These are phyloP conservation scores for Epicauta chinensis DNA, from an alignment of 1,140 invertebrate species.

Conservation along the genomic window DNA sequence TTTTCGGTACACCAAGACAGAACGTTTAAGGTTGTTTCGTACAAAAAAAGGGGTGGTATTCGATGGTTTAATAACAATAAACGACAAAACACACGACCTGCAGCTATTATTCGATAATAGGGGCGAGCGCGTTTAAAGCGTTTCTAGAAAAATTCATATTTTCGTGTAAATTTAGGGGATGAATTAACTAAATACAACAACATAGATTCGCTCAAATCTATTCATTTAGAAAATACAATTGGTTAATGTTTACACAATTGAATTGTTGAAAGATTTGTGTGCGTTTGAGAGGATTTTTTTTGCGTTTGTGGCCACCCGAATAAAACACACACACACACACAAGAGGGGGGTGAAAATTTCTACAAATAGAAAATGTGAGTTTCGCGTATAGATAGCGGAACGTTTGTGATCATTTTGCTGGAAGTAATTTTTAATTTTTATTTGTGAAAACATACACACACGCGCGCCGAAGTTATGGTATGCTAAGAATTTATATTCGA, in stretches of 20 bases:
- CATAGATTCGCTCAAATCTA: conserved; percentile 1
- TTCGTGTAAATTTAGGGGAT: too few species aligned
- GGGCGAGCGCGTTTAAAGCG: too few species aligned
- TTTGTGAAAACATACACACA: conserved; percentile 33
- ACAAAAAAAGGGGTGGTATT: background rate
- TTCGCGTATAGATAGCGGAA: background rate
- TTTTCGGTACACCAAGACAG: conserved; percentile 1
- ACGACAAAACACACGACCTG: background rate
- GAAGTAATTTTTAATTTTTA: conserved; percentile 40
- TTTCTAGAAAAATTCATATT: too few species aligned
- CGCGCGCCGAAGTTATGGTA: conserved; percentile 26
- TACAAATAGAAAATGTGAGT: too few species aligned
- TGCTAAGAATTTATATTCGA: conserved; percentile 41
- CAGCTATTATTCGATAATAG: background rate
- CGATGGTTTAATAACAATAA: background rate
- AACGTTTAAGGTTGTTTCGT: too few species aligned
- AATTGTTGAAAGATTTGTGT: conserved; percentile 11
- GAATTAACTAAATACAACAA: too few species aligned
- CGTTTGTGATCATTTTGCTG: conserved; percentile 27
- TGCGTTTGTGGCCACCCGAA: too few species aligned
- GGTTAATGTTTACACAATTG: conserved; percentile 17
- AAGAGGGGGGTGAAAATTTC: too few species aligned
- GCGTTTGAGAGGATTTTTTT: too few species aligned
- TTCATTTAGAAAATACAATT: conserved; percentile 12
- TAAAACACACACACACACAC: too few species aligned